A percentile compares a stretch with the other conserved stretches of the same genome.
phyloP scores from a whole-genome alignment of 2,888 invertebrate species.

The Cataglyphis cursor region DNA sequence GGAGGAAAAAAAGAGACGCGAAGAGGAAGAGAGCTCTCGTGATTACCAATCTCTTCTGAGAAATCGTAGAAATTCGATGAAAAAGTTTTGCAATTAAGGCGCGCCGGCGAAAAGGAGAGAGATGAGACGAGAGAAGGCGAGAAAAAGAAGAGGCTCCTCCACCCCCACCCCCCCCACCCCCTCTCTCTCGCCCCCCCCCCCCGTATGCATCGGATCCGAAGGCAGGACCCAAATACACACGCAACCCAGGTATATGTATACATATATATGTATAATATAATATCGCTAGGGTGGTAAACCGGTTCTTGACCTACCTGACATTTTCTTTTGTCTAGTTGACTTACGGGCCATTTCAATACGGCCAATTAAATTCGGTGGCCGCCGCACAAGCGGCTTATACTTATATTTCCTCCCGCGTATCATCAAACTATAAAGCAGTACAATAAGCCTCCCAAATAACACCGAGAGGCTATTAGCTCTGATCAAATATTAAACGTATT shows the following conservation, averaged over 20 bases:
- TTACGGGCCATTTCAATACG: conserved; percentile 42
- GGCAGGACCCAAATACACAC: not conserved
- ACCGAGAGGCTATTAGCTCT: conserved; percentile 7
- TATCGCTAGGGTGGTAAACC: conserved; percentile 23
- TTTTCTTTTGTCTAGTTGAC: conserved; percentile 52
- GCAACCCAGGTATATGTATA: not conserved
- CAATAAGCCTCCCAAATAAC: conserved; percentile 23
- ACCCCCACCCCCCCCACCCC: not conserved
- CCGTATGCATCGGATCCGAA: conserved; percentile 14
- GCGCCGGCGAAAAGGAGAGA: conserved; percentile 7
- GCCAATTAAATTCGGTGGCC: conserved; percentile 52
- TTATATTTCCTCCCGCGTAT: not conserved
- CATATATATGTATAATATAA: not conserved
- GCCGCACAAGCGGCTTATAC: conserved; percentile 10
- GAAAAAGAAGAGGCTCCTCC: not conserved
- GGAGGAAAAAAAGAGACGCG: conserved; percentile 11
- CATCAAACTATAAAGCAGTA: conserved; percentile 19
- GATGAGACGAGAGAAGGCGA: not conserved
- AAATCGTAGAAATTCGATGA: conserved; percentile 55
- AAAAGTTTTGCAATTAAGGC: conserved; percentile 62
- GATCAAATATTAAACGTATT: not conserved
- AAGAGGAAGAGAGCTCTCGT: conserved; percentile 43
- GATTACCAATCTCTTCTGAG: conserved; percentile 56
- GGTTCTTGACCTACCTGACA: conserved; percentile 52
- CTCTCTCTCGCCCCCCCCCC: too few species aligned